Evolutionary conservation across 2,888 invertebrate genomes (phyloP), one percentile per base, ranked within the genome.

Genomic region (Plusia festucae): DNA sequence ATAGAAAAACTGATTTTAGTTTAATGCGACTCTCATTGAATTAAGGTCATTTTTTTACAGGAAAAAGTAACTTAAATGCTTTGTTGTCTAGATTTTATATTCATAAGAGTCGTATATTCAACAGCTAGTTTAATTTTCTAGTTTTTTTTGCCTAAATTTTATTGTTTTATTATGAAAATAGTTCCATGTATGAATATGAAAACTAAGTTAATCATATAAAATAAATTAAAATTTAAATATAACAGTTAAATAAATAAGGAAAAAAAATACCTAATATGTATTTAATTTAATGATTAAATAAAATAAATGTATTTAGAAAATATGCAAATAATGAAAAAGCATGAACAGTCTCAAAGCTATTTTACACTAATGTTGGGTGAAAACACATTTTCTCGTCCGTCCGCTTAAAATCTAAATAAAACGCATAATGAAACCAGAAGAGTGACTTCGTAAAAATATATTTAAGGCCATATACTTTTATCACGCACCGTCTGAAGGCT

Each of bases 381-480:
- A 49, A 75, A 34, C 55, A 70, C 65, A 75, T 75, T 70, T 70
- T 72, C 65, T 65, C 64, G 66, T 63, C 69, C 54, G 16, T 68
- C 63, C 51, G 65, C 71, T 71, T 73, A 70, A 79, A 83, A 80
- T 79, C 73, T 78, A 78, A 81, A 79, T 76, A 72, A 78, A 79
- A 72, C 62, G 74, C 82, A 72, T 80, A 80, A 81, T 79, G 81
- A 82, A 79, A 75, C 77, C 69, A 80, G 64, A 71, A 60, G 59
- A 79, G 64, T 71, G 75, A 77, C 81, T 79, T 61, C 73, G 74
- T 76, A 78, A 78, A 81, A 80, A 80, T 79, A 85, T 84, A 83
- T 75, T 73, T 78, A 70, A 83, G 76, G 78, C 79, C 78, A 82
- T 85, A 83, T 82, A 83, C 81, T 87, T 88, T 87, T 88, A 88